phyloP scores from a whole-genome alignment of 2,888 invertebrate species.

The Metellina segmentata region DNA sequence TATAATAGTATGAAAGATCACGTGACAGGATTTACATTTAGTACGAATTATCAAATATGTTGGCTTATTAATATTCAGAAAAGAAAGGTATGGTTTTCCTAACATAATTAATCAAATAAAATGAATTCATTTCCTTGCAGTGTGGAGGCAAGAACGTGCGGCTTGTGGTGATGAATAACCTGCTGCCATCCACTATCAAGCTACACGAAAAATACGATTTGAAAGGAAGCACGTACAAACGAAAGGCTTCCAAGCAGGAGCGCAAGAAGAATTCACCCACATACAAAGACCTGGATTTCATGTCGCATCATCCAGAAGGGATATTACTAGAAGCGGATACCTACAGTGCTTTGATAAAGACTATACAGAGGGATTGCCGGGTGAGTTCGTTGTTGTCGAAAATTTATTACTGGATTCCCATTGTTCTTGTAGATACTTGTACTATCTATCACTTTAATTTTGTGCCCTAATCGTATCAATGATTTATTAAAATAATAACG shows the following conservation, averaged over 20 bases:
- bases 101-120: background rate
- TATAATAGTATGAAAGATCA: too few species aligned
- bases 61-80: too few species aligned
- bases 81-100: too few species aligned
- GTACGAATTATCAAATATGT: too few species aligned
- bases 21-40: too few species aligned
- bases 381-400: constrained; percentile 80
- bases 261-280: constrained; percentile 94
- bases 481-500: too few species aligned
- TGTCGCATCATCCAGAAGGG: constrained; percentile 98
- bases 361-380: constrained; percentile 97
- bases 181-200: constrained; percentile 95
- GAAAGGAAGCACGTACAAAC: constrained; percentile 99
- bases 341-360: constrained; percentile 95
- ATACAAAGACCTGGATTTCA: constrained; percentile 98
- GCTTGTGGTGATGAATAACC: constrained; percentile 98
- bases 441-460: too few species aligned
- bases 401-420: too few species aligned
- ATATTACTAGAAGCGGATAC: constrained; percentile 97
- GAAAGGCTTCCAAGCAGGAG: constrained; percentile 97
- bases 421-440: too few species aligned
- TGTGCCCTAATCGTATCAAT: too few species aligned
- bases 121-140: constrained; percentile 81
- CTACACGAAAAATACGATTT: constrained; percentile 99
- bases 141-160: constrained; percentile 99